Percentiles rank a stretch among this genome's conserved stretches.
phyloP scores from a whole-genome alignment of 30 jellyfish, hydroid and myxozoan species.

The Aurelia sp. region DNA sequence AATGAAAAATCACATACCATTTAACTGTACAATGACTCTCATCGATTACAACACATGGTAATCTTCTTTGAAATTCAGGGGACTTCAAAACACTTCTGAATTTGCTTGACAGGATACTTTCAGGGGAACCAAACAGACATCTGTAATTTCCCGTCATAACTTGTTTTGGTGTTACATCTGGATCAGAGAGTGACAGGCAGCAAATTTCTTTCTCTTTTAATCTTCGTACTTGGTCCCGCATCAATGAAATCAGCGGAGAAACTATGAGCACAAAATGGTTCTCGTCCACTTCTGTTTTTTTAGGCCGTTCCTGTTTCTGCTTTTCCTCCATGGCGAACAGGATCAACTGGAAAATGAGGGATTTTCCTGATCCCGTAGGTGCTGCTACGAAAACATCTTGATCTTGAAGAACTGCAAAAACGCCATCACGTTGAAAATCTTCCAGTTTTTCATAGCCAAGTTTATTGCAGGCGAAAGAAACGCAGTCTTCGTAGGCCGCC shows the following conservation, averaged over 20 bases:
- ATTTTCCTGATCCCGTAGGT: slow-evolving; percentile 32
- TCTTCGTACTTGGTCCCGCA: slow-evolving; percentile 30
- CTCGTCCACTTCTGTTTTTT: neutral
- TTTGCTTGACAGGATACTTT: slow-evolving; percentile 27
- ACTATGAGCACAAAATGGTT: slow-evolving; percentile 20
- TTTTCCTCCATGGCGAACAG: slow-evolving; percentile 19
- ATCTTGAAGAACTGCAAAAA: slow-evolving; percentile 9
- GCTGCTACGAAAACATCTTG: slow-evolving; percentile 27
- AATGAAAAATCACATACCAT: slow-evolving; percentile 20
- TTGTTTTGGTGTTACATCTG: slow-evolving; percentile 25
- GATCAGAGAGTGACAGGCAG: neutral
- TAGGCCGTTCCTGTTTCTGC: slow-evolving; percentile 30
- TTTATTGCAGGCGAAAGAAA: slow-evolving; percentile 1
- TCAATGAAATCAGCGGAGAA: slow-evolving; percentile 41
- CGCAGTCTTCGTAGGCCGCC: neutral
- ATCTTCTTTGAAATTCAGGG: slow-evolving; percentile 19
- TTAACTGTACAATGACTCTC: slow-evolving; percentile 1
- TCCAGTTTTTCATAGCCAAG: slow-evolving; percentile 17
- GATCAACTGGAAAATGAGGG: slow-evolving; percentile 22
- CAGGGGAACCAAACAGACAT: slow-evolving; percentile 9
- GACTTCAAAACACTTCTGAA: slow-evolving; percentile 19
- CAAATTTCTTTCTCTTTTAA: slow-evolving; percentile 18
- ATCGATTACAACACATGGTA: neutral
- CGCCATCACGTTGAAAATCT: slow-evolving; percentile 23
- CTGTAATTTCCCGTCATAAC: slow-evolving; percentile 23